Evolutionary conservation across 1,140 invertebrate species (phyloP), one percentile per base, ranked within the genome.

Genomic region (Leptonema lineaticorne): DNA sequence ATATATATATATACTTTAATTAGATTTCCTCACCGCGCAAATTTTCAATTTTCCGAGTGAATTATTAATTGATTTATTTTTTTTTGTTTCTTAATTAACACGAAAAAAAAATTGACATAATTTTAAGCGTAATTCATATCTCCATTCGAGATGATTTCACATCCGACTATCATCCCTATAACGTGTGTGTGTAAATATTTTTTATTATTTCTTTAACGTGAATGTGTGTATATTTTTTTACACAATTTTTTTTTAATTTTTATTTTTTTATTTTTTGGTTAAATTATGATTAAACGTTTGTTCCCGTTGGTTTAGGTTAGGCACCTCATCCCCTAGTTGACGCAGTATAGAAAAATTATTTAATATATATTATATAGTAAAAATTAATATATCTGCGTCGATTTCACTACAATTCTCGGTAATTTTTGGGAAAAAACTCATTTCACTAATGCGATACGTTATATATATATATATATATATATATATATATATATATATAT

Each of bases 241-340:
- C 37, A 11, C n/a, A n/a, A n/a, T n/a, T 33, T 33, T 11, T 6
- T 11, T 45, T 45, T 14, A 45, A 45, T 45, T n/a, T 45, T 45
- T 45, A 16, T 16, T 45, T 33, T 45, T 45, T n/a, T 45, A 9
- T 45, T n/a, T 45, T n/a, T 45, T n/a, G 16, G n/a, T n/a, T n/a
- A n/a, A 53, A 20, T 20, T 26, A 26, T 53, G 50, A 53, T 53
- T 53, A 53, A 50, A 50, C 22, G 62, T 64, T 64, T 64, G 62
- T 64, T 64, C 62, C 62, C 62, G 50, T 53, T 64, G 62, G 11
- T 62, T 59, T 64, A 48, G 46, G 62, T 48, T 64, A 64, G 62
- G 62, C 62, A 64, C 62, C 62, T 64, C 29, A 27, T 50, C 27
- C 27, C 16, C 41, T 33, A 37, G n/a, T n/a, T 29, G 28, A 59